Conservation (phyloP, 2,888 invertebrate species). For the Syrista parreyssii region DNA sequence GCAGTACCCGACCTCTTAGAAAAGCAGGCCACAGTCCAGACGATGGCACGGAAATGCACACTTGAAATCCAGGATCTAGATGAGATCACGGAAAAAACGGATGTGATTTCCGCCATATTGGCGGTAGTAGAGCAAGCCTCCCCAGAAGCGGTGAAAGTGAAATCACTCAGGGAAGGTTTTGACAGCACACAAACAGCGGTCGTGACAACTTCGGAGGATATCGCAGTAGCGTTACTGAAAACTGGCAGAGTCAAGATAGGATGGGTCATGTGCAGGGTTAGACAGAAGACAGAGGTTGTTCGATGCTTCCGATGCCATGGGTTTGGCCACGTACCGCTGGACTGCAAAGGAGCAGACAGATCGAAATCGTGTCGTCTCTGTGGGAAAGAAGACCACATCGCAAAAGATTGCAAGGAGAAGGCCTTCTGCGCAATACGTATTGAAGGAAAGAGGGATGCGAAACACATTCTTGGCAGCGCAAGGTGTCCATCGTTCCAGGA, state of each 20-base stretch:
- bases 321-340: slow-evolving; percentile 8
- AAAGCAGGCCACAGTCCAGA: no score
- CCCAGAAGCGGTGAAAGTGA: slow-evolving; percentile 2
- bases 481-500: slow-evolving; percentile 15
- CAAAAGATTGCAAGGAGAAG: slow-evolving; percentile 19
- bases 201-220: not conserved
- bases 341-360: slow-evolving; percentile 23
- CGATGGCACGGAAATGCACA: no score
- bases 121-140: not conserved
- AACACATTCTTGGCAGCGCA: slow-evolving; percentile 18
- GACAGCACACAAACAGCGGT: slow-evolving; percentile 3
- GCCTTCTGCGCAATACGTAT: slow-evolving; percentile 24
- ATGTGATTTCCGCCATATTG: not conserved
- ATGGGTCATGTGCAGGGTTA: slow-evolving; percentile 28
- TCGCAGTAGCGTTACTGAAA: slow-evolving; percentile 2
- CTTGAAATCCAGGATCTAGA: slow-evolving; percentile 8
- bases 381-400: slow-evolving; percentile 25
- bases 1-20: no score
- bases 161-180: not conserved
- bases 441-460: not conserved
- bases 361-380: slow-evolving; percentile 23
- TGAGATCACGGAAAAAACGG: slow-evolving; percentile 13
- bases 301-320: slow-evolving; percentile 18
- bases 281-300: slow-evolving; percentile 15
- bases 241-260: slow-evolving; percentile 18